Base-by-base conservation (phyloP, 1,140 invertebrate genomes). In the Limonius californicus region DNA sequence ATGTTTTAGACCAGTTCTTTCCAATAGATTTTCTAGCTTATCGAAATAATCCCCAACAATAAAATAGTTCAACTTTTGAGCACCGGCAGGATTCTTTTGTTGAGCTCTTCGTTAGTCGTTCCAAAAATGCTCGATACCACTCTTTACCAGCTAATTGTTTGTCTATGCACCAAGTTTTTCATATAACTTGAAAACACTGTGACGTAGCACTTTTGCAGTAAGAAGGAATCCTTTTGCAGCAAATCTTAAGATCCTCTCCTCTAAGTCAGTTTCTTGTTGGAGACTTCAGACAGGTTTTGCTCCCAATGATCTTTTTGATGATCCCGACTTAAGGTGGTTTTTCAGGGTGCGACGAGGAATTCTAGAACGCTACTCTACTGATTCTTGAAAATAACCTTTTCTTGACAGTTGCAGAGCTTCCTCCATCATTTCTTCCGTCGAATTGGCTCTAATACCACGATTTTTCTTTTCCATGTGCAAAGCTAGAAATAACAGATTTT, bases 11-110 rank as follows among this genome's bases (percentile, higher is more conserved):
- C 69, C 59, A 21, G 32, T 54, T n/a, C 50, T 19, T 1, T 61
- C 23, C 14, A 59, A 50, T 11, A 50, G n/a, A 50, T 56, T 21
- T 71, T 57, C 15, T 67, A 64, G 21, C 68, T 63, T 23, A 20
- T 53, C 8, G 71, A 76, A 73, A 62, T 75, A 58, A 62, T 76
- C 68, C 4, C 62, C 30, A 14, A 77, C 74, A 39, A 77, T 72
- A 56, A 60, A 57, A 62, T 60, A 60, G 59, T 76, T 77, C 45
- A 76, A 45, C 67, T 76, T 76, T 64, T 74, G 69, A 30, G 68
- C 73, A 19, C 72, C 50, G 11, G 68, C 74, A 50, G 70, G 69
- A 57, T 75, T 77, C 64, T 76, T 65, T 1, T 18, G 54, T 57
- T 75, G 72, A 35, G 73, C 65, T 59, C 70, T 73, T 54, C 69